These are phyloP conservation scores for Electrona antarctica DNA, from an alignment of 2,113 vertebrate species.

Conservation along the genomic window DNA sequence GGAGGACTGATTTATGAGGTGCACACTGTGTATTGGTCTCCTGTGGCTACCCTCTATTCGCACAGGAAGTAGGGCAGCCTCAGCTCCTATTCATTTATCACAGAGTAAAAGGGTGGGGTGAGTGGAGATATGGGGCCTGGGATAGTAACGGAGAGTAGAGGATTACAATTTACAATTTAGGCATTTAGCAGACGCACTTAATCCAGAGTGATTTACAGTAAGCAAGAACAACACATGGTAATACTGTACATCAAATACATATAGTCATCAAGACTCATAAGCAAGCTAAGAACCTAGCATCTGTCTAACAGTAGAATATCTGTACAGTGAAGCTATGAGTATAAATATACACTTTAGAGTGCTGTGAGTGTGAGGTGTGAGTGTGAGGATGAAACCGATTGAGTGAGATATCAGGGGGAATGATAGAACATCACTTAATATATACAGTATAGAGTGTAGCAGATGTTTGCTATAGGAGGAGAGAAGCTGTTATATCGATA, in stretches of 20 bases:
- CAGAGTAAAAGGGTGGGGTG: constrained; percentile 29
- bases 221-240: too few relatives aligned
- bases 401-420: not conserved
- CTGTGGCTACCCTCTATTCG: constrained; percentile 52
- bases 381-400: not conserved
- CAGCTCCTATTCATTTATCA: constrained; percentile 50
- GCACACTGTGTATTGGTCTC: constrained; percentile 54
- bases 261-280: too few relatives aligned
- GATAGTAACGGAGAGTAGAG: constrained; percentile 11
- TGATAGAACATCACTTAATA: not conserved
- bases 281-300: too few relatives aligned
- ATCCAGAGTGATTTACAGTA: too few relatives aligned
- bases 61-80: constrained; percentile 71
- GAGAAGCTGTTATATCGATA: not conserved
- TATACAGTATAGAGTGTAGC: not conserved
- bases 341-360: not conserved
- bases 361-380: not conserved
- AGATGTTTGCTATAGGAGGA: not conserved
- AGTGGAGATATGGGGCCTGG: constrained; percentile 29
- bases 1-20: constrained; percentile 74
- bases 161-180: not conserved
- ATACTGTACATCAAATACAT: too few relatives aligned
- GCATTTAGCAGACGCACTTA: too few relatives aligned
- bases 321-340: constrained; percentile 9
- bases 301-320: too few relatives aligned